Percentiles rank a stretch among this genome's conserved stretches.
These are phyloP conservation scores for Bimastos eiseni DNA, from an alignment of 2,888 invertebrate species.

Conservation along the genomic window DNA sequence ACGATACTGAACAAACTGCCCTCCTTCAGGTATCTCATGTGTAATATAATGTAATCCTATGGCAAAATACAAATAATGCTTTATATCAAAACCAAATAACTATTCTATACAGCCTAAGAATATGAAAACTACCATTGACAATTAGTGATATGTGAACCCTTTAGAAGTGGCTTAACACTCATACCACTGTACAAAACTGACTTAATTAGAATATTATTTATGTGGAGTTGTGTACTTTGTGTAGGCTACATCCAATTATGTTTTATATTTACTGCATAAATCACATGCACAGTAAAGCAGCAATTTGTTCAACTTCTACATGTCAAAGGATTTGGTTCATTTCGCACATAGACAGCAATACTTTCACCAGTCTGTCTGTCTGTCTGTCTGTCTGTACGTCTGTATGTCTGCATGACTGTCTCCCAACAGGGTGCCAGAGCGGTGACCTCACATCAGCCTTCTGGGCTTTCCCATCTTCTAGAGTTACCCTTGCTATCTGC, in stretches of 20 bases:
- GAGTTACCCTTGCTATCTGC: neutral
- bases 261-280: neutral
- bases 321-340: slow-evolving; percentile 13
- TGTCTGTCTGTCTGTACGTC: neutral
- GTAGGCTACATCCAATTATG: neutral
- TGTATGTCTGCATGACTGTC: neutral
- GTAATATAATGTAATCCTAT: no score
- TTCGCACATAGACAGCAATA: neutral
- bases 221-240: neutral
- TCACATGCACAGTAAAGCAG: slow-evolving; percentile 13
- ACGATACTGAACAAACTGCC: neutral
- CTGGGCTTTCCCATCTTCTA: slow-evolving; percentile 6
- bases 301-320: neutral
- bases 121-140: neutral
- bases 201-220: neutral
- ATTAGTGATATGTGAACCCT: neutral
- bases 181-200: neutral
- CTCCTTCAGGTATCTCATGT: neutral
- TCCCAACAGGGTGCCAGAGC: no score
- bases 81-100: neutral
- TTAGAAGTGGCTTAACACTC: neutral
- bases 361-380: neutral
- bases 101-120: neutral
- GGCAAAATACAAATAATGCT: neutral
- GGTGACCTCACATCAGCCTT: neutral